These are phyloP conservation scores for Mola mola DNA, from an alignment of 2,113 vertebrate species.

Conservation along the genomic window DNA sequence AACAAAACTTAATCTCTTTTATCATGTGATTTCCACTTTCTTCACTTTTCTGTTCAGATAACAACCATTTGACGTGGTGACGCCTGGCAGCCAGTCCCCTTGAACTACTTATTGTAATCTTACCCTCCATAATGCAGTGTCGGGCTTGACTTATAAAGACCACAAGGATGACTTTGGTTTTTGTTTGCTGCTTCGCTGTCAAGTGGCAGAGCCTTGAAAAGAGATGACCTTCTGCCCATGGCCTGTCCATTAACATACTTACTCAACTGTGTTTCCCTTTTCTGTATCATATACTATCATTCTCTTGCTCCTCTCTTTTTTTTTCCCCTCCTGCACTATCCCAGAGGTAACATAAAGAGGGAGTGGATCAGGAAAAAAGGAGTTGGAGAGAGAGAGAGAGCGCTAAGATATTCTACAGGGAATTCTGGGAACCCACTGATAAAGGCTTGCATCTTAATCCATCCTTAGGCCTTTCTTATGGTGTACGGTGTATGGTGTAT, in stretches of 20 bases:
- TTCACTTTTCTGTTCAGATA: constrained; percentile 11
- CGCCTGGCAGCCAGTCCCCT: constrained; percentile 5
- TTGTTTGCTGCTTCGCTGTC: constrained; percentile 20
- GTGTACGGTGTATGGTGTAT: constrained; percentile 58
- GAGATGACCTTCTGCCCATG: constrained; percentile 12
- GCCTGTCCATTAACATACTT: constrained; percentile 35
- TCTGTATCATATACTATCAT: constrained; percentile 17
- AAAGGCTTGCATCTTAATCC: constrained; percentile 81
- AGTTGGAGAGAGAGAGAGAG: constrained; percentile 27
- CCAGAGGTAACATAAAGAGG: constrained; percentile 54
- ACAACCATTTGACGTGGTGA: constrained; percentile 44
- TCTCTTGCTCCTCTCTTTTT: constrained; percentile 7
- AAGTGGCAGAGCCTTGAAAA: background rate
- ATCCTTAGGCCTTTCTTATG: constrained; percentile 74
- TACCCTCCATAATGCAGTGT: background rate
- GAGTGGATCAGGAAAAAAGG: constrained; percentile 40
- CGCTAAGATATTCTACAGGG: constrained; percentile 67
- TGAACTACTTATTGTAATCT: constrained; percentile 26
- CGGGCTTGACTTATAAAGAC: constrained; percentile 7
- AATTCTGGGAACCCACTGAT: constrained; percentile 82
- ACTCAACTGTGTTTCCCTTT: constrained; percentile 20
- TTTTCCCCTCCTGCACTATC: constrained; percentile 40
- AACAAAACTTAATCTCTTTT: constrained; percentile 4
- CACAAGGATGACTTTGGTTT: constrained; percentile 14
- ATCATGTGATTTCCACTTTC: constrained; percentile 20